Evolutionary conservation across 2,797 vertebrate species (phyloP).

Genomic region (Naso thynnoides): DNA sequence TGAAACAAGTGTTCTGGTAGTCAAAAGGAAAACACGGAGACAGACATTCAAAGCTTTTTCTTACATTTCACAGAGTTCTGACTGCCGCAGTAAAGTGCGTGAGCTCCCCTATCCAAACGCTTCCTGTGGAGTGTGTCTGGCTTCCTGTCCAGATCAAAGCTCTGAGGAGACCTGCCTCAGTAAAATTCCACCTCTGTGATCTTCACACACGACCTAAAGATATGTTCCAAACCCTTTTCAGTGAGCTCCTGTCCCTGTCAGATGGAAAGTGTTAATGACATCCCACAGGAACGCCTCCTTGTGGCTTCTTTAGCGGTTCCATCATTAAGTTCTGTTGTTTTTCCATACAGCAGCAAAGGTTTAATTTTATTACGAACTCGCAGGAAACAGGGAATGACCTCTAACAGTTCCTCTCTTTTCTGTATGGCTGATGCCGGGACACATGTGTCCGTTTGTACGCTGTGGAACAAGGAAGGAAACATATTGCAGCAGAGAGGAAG

Average conservation of each 20-base stretch:
- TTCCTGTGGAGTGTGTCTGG: conserved; percentile 56
- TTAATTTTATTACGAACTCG: not conserved
- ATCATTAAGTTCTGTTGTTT: conserved; percentile 1
- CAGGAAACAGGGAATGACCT: conserved; percentile 24
- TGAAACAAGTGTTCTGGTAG: not conserved
- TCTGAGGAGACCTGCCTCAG: conserved; percentile 29
- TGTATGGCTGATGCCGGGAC: conserved; percentile 42
- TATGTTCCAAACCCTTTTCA: conserved; percentile 24
- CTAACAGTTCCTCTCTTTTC: conserved; percentile 54
- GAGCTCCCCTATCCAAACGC: conserved; percentile 40
- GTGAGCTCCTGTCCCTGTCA: conserved; percentile 9
- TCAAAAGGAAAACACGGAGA: conserved; percentile 6
- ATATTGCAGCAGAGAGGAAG: conserved; percentile 72
- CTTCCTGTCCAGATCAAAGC: conserved; percentile 73
- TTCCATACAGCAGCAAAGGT: not conserved
- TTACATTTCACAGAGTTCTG: conserved; percentile 18
- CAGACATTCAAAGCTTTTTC: not conserved
- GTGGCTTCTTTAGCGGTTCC: conserved; percentile 2
- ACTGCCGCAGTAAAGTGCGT: conserved; percentile 5
- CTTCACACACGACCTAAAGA: conserved; percentile 38
- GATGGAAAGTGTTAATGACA: conserved; percentile 44
- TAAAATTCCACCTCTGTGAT: conserved; percentile 44
- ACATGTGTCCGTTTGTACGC: conserved; percentile 57
- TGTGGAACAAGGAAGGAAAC: conserved; percentile 77
- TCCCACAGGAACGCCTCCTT: conserved; percentile 19